phyloP scores from a whole-genome alignment of 2,113 vertebrate species.

The Erinaceus europaeus region DNA sequence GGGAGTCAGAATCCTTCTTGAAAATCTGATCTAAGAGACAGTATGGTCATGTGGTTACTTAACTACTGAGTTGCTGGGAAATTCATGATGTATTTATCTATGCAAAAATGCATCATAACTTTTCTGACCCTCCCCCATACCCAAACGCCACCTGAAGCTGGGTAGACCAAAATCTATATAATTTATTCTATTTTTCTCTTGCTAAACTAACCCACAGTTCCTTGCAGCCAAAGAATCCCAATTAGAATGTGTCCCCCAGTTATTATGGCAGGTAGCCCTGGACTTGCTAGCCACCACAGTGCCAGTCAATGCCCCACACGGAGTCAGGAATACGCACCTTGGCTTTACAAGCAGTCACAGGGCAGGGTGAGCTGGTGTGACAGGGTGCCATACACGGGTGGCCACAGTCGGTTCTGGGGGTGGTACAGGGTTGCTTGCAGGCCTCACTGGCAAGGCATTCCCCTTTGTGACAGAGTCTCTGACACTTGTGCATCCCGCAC shows the following conservation, averaged over 20 bases:
- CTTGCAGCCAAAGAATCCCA: neutral
- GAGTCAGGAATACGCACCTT: constrained; percentile 84
- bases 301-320: neutral
- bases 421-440: constrained; percentile 91
- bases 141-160: neutral
- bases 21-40: neutral
- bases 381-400: constrained; percentile 93
- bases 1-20: neutral
- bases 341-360: constrained; percentile 86
- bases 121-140: too few relatives aligned
- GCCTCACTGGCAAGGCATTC: constrained; percentile 89
- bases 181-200: neutral
- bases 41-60: neutral
- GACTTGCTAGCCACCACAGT: neutral
- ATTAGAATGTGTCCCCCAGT: neutral
- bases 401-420: constrained; percentile 89
- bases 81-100: too few relatives aligned
- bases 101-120: too few relatives aligned
- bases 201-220: neutral
- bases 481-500: constrained; percentile 94
- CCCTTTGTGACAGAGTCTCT: constrained; percentile 94
- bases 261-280: neutral
- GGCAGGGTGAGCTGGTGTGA: constrained; percentile 89
- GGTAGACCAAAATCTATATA: neutral
- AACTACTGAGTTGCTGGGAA: too few relatives aligned